phyloP scores from a whole-genome alignment of 1,140 invertebrate species.

The Lepeophtheirus salmonis region DNA sequence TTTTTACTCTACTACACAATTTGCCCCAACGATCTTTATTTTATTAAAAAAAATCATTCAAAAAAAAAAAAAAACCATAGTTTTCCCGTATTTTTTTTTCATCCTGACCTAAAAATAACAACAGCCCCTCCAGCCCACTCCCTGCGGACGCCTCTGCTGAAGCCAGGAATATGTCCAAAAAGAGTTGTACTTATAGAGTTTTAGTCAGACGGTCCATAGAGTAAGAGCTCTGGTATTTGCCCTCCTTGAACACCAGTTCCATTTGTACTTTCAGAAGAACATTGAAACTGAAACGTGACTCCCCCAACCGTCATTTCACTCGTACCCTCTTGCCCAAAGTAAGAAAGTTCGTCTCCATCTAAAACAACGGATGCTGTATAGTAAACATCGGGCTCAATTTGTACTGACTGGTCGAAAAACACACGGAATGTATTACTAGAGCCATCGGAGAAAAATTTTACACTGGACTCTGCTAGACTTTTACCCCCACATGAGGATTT shows the following conservation, averaged over 20 bases:
- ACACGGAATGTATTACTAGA: slow-evolving; percentile 83
- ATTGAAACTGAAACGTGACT: slow-evolving; percentile 82
- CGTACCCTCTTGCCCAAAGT: slow-evolving; percentile 85
- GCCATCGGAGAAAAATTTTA: slow-evolving; percentile 79
- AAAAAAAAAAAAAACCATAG: not conserved
- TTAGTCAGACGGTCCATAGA: slow-evolving; percentile 38
- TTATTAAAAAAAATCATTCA: no score
- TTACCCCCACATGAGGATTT: slow-evolving; percentile 26
- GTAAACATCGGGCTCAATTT: slow-evolving; percentile 49
- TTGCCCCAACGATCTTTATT: no score
- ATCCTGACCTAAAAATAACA: no score
- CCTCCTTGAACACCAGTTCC: slow-evolving; percentile 82
- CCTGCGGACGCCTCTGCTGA: no score
- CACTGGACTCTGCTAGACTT: slow-evolving; percentile 66
- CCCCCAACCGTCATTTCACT: slow-evolving; percentile 68
- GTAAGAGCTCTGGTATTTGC: slow-evolving; percentile 80
- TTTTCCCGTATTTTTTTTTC: not conserved
- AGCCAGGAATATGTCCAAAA: no score
- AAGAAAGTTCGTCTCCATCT: slow-evolving; percentile 73
- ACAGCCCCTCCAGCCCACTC: no score
- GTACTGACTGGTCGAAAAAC: slow-evolving; percentile 76
- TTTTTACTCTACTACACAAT: no score
- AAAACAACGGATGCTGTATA: slow-evolving; percentile 75
- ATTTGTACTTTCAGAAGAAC: slow-evolving; percentile 78
- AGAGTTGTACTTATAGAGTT: not conserved